These are phyloP conservation scores for Peromyscus aztecus DNA, from an alignment of 2,797 vertebrate genomes.

Conservation along the genomic window DNA sequence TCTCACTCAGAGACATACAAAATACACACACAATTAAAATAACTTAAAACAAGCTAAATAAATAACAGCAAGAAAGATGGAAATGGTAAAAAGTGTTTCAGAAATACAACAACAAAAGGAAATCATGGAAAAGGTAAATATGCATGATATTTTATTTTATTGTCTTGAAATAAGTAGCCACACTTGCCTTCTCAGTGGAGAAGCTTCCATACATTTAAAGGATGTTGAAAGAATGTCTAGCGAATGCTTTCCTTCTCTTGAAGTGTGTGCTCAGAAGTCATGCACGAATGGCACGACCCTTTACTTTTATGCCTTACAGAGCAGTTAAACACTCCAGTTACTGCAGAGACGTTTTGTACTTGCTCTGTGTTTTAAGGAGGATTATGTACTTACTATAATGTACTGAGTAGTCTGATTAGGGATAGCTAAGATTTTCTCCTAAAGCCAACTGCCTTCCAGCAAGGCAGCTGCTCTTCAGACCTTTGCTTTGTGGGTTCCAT, in stretches of 20 bases:
- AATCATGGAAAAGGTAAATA: not conserved
- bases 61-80: not conserved
- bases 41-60: not conserved
- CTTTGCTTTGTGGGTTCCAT: not conserved
- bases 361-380: conserved; percentile 1
- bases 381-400: not conserved
- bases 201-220: not conserved
- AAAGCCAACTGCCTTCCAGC: not conserved
- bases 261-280: not conserved
- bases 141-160: not conserved
- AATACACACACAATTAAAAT: not conserved
- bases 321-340: not conserved
- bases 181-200: not conserved
- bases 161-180: not conserved
- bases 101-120: not conserved
- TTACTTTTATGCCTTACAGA: not conserved
- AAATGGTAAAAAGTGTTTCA: not conserved
- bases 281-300: not conserved
- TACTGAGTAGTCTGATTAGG: not conserved
- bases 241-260: not conserved
- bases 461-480: not conserved
- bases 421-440: not conserved
- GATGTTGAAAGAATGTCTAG: not conserved
- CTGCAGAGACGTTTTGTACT: not conserved
- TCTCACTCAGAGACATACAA: not conserved